Evolutionary conservation across 2,797 vertebrate genomes (phyloP).

Genomic region (Nannoperca australis): DNA sequence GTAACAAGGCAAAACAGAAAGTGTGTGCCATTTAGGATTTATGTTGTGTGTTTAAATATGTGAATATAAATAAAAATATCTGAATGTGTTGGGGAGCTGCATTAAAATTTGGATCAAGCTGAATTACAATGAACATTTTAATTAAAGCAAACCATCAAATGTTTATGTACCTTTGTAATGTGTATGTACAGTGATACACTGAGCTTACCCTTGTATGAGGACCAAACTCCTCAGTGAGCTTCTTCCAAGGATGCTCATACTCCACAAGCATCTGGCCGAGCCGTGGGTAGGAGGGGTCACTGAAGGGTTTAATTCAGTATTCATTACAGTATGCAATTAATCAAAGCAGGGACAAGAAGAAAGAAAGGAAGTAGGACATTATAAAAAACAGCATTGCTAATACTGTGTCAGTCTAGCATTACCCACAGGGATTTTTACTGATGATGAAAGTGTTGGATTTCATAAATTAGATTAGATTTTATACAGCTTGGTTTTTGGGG

Average conservation of each 20-base stretch:
- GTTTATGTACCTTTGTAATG: background rate
- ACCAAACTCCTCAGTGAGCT: slow-evolving; percentile 94
- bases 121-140: background rate
- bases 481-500: background rate
- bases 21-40: background rate
- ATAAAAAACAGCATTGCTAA: background rate
- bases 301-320: slow-evolving; percentile 60
- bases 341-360: background rate
- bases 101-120: background rate
- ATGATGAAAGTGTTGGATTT: background rate
- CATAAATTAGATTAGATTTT: background rate
- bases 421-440: background rate
- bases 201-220: slow-evolving; percentile 90
- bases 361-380: background rate
- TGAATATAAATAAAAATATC: background rate
- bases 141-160: background rate
- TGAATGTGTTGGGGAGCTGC: background rate
- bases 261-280: slow-evolving; percentile 94
- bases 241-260: slow-evolving; percentile 93
- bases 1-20: background rate
- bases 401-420: background rate
- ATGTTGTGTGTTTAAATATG: background rate
- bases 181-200: background rate
- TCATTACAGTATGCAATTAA: slow-evolving; percentile 21
- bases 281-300: slow-evolving; percentile 91